Conservation (phyloP, 2,888 invertebrate genomes). For the Philereme transversata region DNA sequence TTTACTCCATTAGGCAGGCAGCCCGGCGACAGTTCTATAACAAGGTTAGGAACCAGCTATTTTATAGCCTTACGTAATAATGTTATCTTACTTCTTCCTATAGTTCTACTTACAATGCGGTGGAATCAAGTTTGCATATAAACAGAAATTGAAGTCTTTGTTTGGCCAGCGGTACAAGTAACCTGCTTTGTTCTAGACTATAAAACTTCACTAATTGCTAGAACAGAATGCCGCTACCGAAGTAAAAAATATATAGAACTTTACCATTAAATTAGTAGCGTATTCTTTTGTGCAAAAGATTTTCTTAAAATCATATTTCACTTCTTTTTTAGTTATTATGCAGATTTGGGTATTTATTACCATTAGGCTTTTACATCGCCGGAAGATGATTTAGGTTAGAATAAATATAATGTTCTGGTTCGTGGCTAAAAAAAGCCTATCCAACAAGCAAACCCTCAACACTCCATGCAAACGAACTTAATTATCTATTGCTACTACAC, state of each 20-base stretch:
- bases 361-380: too few relatives aligned
- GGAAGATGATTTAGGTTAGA: too few relatives aligned
- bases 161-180: constrained; percentile 30
- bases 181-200: constrained; percentile 33
- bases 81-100: constrained; percentile 55
- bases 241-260: constrained; percentile 17
- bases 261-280: constrained; percentile 8
- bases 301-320: too few relatives aligned
- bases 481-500: too few relatives aligned
- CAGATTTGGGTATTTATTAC: too few relatives aligned
- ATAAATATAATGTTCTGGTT: too few relatives aligned
- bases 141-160: constrained; percentile 47
- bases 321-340: too few relatives aligned
- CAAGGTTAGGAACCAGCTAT: constrained; percentile 70
- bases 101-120: constrained; percentile 40
- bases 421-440: too few relatives aligned
- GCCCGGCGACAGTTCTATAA: constrained; percentile 62
- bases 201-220: constrained; percentile 37
- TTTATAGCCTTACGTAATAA: constrained; percentile 63
- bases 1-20: constrained; percentile 59
- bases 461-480: too few relatives aligned
- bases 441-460: too few relatives aligned
- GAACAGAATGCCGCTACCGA: constrained; percentile 16
- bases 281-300: constrained; percentile 5
- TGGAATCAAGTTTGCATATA: constrained; percentile 43